These are phyloP conservation scores for Tyrannus savana DNA, from an alignment of 2,113 vertebrate species.

Conservation along the genomic window DNA sequence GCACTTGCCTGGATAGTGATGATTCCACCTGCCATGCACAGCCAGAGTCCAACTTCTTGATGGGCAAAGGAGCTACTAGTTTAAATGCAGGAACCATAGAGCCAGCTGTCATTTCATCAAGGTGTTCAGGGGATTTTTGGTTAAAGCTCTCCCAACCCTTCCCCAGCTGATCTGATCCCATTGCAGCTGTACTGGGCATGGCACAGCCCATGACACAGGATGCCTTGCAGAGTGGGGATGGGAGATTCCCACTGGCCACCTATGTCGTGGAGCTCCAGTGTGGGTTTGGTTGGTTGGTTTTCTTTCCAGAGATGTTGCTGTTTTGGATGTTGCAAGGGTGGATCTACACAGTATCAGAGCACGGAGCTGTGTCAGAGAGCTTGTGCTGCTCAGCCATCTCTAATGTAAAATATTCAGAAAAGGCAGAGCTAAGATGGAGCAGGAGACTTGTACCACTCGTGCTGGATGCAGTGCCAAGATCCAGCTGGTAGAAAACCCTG, in stretches of 20 bases:
- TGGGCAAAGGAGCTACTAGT: not conserved
- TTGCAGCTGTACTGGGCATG: not conserved
- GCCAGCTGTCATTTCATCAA: not conserved
- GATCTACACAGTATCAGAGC: not conserved
- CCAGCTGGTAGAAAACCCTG: not conserved
- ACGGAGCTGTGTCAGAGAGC: not conserved
- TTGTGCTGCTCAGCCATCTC: not conserved
- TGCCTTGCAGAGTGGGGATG: not conserved
- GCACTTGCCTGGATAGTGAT: not conserved
- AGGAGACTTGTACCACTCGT: not conserved
- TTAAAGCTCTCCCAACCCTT: not conserved
- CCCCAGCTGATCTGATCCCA: not conserved
- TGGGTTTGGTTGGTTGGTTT: not conserved
- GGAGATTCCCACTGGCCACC: too few relatives aligned
- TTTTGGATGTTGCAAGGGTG: not conserved
- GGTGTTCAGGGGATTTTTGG: not conserved
- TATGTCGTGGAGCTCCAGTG: not conserved
- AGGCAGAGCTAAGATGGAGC: not conserved
- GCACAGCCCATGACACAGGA: accelerated
- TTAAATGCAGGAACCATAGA: not conserved
- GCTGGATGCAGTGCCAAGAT: not conserved
- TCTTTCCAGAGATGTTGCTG: not conserved
- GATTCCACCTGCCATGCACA: not conserved
- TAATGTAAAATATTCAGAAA: not conserved
- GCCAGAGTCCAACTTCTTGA: not conserved